Evolutionary conservation across 53 echinoderm and acorn worm species (phyloP).

Genomic region (Hippasteria phrygiana): DNA sequence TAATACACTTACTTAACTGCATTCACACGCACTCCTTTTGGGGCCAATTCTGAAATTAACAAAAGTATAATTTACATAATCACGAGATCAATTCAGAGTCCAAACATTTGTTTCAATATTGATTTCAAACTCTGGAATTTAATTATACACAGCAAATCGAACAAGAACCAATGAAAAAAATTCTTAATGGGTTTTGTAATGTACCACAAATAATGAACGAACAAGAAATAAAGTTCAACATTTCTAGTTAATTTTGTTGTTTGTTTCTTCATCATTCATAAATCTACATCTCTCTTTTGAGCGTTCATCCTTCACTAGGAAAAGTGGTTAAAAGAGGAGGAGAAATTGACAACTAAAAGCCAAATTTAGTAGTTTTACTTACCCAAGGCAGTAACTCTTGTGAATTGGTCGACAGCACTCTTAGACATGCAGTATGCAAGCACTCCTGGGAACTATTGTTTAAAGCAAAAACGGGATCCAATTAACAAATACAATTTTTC

Average conservation of each 20-base stretch:
- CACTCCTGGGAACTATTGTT: conserved; percentile 84
- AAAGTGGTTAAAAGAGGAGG: not conserved
- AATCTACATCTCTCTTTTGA: too few relatives aligned
- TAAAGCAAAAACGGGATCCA: not conserved
- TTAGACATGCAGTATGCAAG: conserved; percentile 94
- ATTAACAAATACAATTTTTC: not conserved
- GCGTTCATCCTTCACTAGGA: too few relatives aligned
- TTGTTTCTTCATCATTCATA: too few relatives aligned
- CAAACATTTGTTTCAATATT: too few relatives aligned
- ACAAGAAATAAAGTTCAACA: too few relatives aligned
- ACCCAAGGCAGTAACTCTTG: conserved; percentile 90
- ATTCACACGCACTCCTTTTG: conserved; percentile 90
- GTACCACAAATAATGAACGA: too few relatives aligned
- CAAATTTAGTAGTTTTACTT: conserved; percentile 25
- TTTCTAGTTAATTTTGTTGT: too few relatives aligned
- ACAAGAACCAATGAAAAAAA: too few relatives aligned
- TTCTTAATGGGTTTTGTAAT: too few relatives aligned
- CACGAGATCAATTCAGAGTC: too few relatives aligned
- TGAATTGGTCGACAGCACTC: conserved; percentile 94
- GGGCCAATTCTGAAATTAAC: conserved; percentile 81
- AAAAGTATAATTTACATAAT: not conserved
- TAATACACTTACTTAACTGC: conserved; percentile 75
- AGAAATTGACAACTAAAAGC: not conserved
- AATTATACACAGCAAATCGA: too few relatives aligned
- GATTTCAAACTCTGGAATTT: too few relatives aligned